phyloP scores from a whole-genome alignment of 1,140 invertebrate genomes.

The Oryctes rhinoceros region DNA sequence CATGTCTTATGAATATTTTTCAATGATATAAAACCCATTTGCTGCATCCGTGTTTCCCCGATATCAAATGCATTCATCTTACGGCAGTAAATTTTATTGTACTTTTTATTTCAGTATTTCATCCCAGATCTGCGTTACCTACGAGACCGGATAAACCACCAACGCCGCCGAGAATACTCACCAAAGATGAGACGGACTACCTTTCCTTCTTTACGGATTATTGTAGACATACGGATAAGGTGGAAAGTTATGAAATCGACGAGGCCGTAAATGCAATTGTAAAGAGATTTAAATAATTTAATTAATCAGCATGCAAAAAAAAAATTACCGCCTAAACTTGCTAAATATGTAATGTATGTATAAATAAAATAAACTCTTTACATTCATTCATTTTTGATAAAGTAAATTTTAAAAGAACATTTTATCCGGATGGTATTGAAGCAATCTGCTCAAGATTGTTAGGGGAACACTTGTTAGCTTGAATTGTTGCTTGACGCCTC shows the following conservation, averaged over 20 bases:
- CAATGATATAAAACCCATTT: too few species aligned
- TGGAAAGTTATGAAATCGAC: conserved; percentile 34
- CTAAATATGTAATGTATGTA: not conserved
- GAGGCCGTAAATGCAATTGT: conserved; percentile 30
- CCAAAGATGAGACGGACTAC: conserved; percentile 30
- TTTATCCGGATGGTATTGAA: too few species aligned
- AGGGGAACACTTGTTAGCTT: too few species aligned
- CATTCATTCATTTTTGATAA: too few species aligned
- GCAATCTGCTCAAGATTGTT: too few species aligned
- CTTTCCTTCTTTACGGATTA: conserved; percentile 38
- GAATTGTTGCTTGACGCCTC: too few species aligned
- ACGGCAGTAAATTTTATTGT: too few species aligned
- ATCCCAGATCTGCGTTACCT: conserved; percentile 13
- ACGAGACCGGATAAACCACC: conserved; percentile 17
- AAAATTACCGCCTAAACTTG: not conserved
- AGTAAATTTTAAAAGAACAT: too few species aligned
- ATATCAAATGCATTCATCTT: too few species aligned
- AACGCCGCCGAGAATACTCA: conserved; percentile 16
- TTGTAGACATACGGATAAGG: conserved; percentile 30
- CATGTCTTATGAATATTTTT: too few species aligned
- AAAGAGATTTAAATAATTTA: conserved; percentile 35
- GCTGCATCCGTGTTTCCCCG: too few species aligned
- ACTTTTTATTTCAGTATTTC: conserved; percentile 20
- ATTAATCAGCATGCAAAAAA: not conserved
- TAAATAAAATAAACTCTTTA: not conserved